Evolutionary conservation across 1,140 invertebrate species (phyloP).

Genomic region (Nasonia vitripennis): DNA sequence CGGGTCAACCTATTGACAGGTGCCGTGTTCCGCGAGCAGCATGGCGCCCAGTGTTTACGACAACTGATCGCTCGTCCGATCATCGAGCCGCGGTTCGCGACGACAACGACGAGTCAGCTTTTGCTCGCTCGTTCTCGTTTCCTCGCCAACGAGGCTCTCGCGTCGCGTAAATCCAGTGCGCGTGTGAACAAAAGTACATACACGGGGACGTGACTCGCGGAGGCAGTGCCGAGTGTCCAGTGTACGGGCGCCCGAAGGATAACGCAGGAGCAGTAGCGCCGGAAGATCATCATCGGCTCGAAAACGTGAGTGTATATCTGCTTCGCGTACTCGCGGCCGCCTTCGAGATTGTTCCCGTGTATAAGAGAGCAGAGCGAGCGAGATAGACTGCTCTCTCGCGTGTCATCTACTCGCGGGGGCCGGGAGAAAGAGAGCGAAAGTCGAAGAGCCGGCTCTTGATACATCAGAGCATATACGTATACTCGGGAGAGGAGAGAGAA

Average conservation of each 20-base stretch:
- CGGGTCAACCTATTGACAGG: slow-evolving; percentile 64
- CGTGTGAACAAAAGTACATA: neutral
- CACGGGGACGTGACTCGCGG: neutral
- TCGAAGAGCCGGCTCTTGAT: neutral
- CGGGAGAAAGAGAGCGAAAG: neutral
- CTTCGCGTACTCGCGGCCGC: neutral
- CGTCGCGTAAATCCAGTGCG: neutral
- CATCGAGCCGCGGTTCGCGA: neutral
- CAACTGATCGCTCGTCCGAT: slow-evolving; percentile 63
- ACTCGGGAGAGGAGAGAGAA: too few relatives aligned
- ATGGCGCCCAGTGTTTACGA: slow-evolving; percentile 71
- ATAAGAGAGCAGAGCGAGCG: neutral
- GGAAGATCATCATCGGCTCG: neutral
- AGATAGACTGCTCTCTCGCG: neutral
- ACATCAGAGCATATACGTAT: neutral
- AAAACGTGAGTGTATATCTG: neutral
- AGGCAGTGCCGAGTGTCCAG: neutral
- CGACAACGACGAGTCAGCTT: neutral
- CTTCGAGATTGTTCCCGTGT: neutral
- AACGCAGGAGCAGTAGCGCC: neutral
- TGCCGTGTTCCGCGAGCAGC: slow-evolving; percentile 55
- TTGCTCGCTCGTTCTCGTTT: neutral
- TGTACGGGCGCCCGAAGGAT: neutral
- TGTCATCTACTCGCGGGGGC: neutral
- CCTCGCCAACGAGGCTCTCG: neutral